Evolutionary conservation across 2,888 invertebrate genomes (phyloP).

Genomic region (Cephonodes hylas): DNA sequence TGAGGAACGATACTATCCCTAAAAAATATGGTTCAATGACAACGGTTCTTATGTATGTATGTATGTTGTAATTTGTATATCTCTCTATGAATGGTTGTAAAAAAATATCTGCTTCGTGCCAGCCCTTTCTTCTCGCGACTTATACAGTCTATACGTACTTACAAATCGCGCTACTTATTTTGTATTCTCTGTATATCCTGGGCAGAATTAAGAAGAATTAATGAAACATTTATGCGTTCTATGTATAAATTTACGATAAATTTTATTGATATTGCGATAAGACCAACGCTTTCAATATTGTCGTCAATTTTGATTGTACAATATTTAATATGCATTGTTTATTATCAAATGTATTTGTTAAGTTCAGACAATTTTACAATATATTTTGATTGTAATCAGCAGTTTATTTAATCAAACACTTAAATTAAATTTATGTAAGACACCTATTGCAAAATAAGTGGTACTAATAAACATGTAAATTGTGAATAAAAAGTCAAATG

Average conservation of each 20-base stretch:
- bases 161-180: slow-evolving; percentile 3
- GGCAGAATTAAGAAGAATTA: background rate
- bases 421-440: too few relatives aligned
- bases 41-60: too few relatives aligned
- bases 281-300: background rate
- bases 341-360: background rate
- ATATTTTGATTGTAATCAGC: too few relatives aligned
- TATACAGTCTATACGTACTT: background rate
- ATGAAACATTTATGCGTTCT: slow-evolving; percentile 7
- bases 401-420: too few relatives aligned
- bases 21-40: too few relatives aligned
- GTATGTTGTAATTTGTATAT: too few relatives aligned
- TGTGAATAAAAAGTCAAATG: background rate
- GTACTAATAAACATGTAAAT: background rate
- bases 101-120: background rate
- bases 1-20: too few relatives aligned
- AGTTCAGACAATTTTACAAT: too few relatives aligned
- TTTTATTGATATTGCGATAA: background rate
- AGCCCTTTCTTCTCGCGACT: slow-evolving; percentile 22
- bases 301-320: background rate
- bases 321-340: background rate
- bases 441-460: too few relatives aligned
- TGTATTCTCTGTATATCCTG: slow-evolving; percentile 1
- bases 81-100: background rate
- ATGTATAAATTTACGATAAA: slow-evolving; percentile 26